These are phyloP conservation scores for Pasiphila rectangulata DNA, from an alignment of 2,888 invertebrate genomes.

Conservation along the genomic window DNA sequence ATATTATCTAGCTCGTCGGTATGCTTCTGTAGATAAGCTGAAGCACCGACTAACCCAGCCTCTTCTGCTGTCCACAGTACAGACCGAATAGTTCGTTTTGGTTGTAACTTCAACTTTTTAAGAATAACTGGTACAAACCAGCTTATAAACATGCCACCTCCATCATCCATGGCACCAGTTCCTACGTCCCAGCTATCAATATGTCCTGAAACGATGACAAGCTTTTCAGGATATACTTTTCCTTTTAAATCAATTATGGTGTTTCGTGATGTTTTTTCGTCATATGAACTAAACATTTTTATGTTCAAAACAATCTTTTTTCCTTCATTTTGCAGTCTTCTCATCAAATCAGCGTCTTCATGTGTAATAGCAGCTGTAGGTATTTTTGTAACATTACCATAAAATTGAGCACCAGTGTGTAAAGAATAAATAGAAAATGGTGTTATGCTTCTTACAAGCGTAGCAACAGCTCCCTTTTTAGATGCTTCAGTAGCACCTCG, in stretches of 20 bases:
- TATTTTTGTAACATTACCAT: slow-evolving; percentile 82
- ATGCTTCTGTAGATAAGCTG: slow-evolving; percentile 83
- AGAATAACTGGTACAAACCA: slow-evolving; percentile 87
- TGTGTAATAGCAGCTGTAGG: slow-evolving; percentile 87
- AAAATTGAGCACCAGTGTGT: slow-evolving; percentile 86
- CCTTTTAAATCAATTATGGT: slow-evolving; percentile 85
- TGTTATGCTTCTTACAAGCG: slow-evolving; percentile 86
- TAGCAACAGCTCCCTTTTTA: slow-evolving; percentile 86
- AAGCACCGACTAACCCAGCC: slow-evolving; percentile 85
- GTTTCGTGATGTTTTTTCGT: slow-evolving; percentile 83
- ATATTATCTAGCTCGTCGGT: slow-evolving; percentile 80
- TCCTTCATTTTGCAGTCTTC: slow-evolving; percentile 81
- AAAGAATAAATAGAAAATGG: slow-evolving; percentile 87
- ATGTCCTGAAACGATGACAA: slow-evolving; percentile 90
- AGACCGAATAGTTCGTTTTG: slow-evolving; percentile 86
- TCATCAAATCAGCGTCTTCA: slow-evolving; percentile 87
- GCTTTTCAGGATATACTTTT: slow-evolving; percentile 55
- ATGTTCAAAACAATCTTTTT: slow-evolving; percentile 65
- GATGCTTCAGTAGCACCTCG: slow-evolving; percentile 85
- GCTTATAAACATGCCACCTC: slow-evolving; percentile 89
- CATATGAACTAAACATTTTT: slow-evolving; percentile 83
- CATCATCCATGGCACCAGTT: slow-evolving; percentile 94
- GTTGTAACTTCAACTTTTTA: slow-evolving; percentile 82
- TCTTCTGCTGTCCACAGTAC: slow-evolving; percentile 93
- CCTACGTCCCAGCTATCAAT: slow-evolving; percentile 95